Conservation (phyloP, 2,888 invertebrate genomes). For the Macaria notata region DNA sequence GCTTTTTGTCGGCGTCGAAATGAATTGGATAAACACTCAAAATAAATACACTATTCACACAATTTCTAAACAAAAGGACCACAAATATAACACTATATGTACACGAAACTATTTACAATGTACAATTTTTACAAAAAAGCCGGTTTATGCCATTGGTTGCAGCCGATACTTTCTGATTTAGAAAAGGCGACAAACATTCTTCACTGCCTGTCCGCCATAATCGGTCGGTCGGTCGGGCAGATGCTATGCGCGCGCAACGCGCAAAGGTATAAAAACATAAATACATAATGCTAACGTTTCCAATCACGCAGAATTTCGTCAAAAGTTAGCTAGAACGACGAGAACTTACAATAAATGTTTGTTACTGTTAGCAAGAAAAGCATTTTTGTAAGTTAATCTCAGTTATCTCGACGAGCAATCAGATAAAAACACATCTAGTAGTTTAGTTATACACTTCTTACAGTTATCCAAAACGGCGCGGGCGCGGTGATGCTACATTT, state of each 20-base stretch:
- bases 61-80: constrained; percentile 82
- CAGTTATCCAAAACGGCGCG: too few species aligned
- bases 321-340: too few species aligned
- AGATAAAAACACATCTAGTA: too few species aligned
- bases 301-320: constrained; percentile 15
- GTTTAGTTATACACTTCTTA: too few species aligned
- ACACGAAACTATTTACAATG: constrained; percentile 88
- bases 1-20: constrained; percentile 83
- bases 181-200: constrained; percentile 79
- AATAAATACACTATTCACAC: constrained; percentile 83
- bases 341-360: too few species aligned
- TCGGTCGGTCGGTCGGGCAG: constrained; percentile 68
- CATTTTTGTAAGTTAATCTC: too few species aligned
- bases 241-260: constrained; percentile 82
- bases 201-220: constrained; percentile 80
- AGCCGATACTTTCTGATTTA: constrained; percentile 84
- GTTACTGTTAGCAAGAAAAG: too few species aligned
- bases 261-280: constrained; percentile 77
- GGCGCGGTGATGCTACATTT: too few species aligned
- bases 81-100: constrained; percentile 88
- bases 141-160: constrained; percentile 86
- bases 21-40: constrained; percentile 83
- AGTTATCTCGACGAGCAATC: too few species aligned
- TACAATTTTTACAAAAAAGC: constrained; percentile 85
- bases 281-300: constrained; percentile 43